Percentiles rank a stretch among this genome's conserved stretches.
Evolutionary conservation across 2,113 vertebrate genomes (phyloP).

Genomic region (Ovis canadensis): DNA sequence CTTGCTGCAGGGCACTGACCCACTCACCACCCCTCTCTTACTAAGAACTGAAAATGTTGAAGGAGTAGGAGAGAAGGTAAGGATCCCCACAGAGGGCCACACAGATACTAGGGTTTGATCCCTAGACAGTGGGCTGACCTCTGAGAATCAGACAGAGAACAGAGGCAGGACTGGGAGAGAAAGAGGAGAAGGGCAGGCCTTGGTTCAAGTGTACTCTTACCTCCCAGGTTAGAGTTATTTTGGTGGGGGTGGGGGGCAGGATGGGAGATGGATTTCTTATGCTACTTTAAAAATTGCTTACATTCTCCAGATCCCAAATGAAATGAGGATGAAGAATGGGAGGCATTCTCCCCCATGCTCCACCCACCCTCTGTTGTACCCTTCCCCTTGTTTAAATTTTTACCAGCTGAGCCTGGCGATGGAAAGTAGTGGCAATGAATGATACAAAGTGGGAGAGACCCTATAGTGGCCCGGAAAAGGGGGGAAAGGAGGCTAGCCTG

Average conservation of each 20-base stretch:
- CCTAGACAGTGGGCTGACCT: neutral
- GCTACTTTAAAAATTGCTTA: constrained; percentile 1
- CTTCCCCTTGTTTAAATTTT: constrained; percentile 39
- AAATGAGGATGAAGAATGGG: neutral
- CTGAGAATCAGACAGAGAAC: neutral
- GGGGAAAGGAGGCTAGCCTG: constrained; percentile 44
- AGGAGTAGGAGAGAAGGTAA: constrained; percentile 11
- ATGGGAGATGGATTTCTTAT: neutral
- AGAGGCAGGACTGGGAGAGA: neutral
- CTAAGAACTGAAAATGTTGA: neutral
- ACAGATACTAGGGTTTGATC: neutral
- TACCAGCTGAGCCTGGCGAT: neutral
- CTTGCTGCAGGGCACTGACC: neutral
- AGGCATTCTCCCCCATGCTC: neutral
- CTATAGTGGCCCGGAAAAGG: neutral
- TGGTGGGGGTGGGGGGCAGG: neutral
- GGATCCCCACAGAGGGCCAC: neutral
- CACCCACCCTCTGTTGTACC: neutral
- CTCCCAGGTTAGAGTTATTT: neutral
- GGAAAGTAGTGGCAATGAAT: neutral
- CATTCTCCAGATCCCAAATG: neutral
- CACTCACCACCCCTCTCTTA: neutral
- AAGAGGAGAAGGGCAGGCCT: neutral
- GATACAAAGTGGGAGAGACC: neutral
- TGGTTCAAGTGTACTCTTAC: neutral